Percentiles rank a stretch among this genome's conserved stretches.
These are phyloP conservation scores for Netelia melanura DNA, from an alignment of 2,888 invertebrate genomes.

Conservation along the genomic window DNA sequence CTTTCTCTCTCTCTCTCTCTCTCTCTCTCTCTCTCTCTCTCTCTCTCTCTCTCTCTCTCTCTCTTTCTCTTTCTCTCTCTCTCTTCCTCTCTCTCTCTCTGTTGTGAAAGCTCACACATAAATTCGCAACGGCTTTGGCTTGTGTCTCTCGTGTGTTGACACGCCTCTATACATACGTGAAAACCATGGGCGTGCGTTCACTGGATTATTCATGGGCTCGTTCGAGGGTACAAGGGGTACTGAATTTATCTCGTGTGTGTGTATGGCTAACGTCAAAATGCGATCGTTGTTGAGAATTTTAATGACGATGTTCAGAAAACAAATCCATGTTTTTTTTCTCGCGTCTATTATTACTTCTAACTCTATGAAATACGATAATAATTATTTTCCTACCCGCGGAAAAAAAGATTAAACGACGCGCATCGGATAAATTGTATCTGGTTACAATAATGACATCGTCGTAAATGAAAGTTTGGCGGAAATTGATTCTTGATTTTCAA, in stretches of 20 bases:
- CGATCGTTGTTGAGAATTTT: background rate
- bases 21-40: background rate
- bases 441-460: background rate
- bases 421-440: background rate
- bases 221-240: background rate
- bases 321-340: slow-evolving; percentile 1
- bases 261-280: background rate
- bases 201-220: slow-evolving; percentile 1
- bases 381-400: too few species aligned
- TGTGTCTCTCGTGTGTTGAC: slow-evolving; percentile 32
- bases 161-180: slow-evolving; percentile 17
- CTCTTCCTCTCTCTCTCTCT: slow-evolving; percentile 26
- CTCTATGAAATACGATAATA: too few species aligned
- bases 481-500: background rate
- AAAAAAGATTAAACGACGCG: too few species aligned
- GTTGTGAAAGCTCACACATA: slow-evolving; percentile 39
- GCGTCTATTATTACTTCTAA: too few species aligned
- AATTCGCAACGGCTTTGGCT: slow-evolving; percentile 55
- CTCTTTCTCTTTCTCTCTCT: slow-evolving; percentile 32
- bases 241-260: background rate
- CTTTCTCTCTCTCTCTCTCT: slow-evolving; percentile 40
- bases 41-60: background rate
- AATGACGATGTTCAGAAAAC: background rate
- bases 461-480: too few species aligned
- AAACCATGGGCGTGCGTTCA: slow-evolving; percentile 28